Conservation (phyloP, 2,797 vertebrate species). For the Hypotaenidia philippensis region DNA sequence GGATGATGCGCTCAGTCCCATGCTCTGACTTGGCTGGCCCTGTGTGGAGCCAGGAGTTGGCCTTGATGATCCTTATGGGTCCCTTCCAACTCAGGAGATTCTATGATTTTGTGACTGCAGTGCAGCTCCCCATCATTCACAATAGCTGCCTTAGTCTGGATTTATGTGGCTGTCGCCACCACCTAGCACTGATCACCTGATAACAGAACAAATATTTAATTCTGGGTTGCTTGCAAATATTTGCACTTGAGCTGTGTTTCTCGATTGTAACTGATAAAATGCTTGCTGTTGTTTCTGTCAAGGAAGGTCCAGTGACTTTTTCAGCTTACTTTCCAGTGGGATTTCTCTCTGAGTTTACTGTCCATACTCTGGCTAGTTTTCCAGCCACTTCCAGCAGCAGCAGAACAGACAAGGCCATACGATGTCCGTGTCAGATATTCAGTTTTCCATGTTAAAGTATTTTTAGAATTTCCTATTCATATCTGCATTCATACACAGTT, state of each 20-base stretch:
- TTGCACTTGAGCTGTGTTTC: not conserved
- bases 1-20: no score
- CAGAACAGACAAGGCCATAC: not conserved
- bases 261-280: not conserved
- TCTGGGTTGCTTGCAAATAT: conserved; percentile 7
- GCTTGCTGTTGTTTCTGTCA: rapidly evolving
- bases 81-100: no score
- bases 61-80: no score
- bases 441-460: not conserved
- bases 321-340: not conserved
- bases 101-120: rapidly evolving
- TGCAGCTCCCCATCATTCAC: rapidly evolving
- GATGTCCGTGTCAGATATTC: not conserved
- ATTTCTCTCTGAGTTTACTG: not conserved
- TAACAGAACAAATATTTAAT: conserved; percentile 28
- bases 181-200: not conserved
- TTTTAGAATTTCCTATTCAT: not conserved
- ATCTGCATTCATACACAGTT: not conserved
- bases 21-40: no score
- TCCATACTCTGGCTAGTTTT: not conserved
- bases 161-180: not conserved
- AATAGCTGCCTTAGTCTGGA: not conserved
- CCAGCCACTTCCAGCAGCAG: not conserved
- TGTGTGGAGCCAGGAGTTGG: no score
- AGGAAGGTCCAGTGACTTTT: not conserved